Evolutionary conservation across 2,113 vertebrate species (phyloP), one percentile per base, ranked within the genome.

Genomic region (Motacilla tschutschensis): DNA sequence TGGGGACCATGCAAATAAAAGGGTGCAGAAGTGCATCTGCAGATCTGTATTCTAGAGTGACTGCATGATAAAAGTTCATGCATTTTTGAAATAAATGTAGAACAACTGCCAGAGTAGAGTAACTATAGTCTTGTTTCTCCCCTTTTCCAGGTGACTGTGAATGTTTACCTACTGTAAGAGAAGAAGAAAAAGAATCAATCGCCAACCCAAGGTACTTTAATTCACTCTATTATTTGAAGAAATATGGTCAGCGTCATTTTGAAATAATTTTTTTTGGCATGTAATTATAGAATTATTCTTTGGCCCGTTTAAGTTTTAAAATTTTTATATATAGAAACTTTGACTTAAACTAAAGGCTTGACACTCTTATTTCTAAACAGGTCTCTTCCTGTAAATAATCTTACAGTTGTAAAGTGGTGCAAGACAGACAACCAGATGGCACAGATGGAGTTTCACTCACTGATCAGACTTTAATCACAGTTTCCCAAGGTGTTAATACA

Each of bases 101-200:
- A 70, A 26, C 17, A 70, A 81, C 36, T 71, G 35, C 57, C 24
- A 83, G 8, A 26, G 47, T 25, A 60, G 44, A 89, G 28, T 95
- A 91, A 95, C 58, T 31, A 3, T 10, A 47, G 18, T 22, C 36
- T 62, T 90, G 25, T 66, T 73, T 94, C 79, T 85, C 55, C 64
- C 58, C 53, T 89, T 77, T 95, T 85, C 76, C 89, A 97, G 97
- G 90, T 5, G 91, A 97, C 57, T 90, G 55, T 91, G 97, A 96
- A 75, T 96, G 95, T 83, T 93, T 98, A 78, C 97, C 97, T 79
- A 95, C 97, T 54, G 77, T 98, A 83, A 96, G 95, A 92, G 97
- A 98, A 96, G 97, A 98, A 94, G 97, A 98, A 94, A 97, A 97
- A 85, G 97, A 97, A 55, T 91, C 95, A 55, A 95, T 92, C 7